Evolutionary conservation across 2,113 vertebrate species (phyloP).

Genomic region (Dasyprocta punctata): DNA sequence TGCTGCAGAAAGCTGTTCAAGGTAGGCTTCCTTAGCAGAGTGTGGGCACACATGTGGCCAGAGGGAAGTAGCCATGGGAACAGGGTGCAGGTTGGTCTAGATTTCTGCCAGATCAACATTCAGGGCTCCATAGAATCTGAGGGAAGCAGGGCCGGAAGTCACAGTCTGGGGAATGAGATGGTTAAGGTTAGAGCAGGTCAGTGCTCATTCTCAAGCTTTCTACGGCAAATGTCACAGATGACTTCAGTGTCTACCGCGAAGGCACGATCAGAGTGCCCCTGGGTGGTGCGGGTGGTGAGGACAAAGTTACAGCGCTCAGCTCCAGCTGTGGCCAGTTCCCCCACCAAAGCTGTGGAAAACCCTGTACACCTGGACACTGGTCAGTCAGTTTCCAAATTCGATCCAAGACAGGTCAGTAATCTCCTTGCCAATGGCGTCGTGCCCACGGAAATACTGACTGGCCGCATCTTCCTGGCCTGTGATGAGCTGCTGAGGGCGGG

Average conservation of each 20-base stretch:
- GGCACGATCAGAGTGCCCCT: neutral
- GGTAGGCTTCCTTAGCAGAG: too few relatives aligned
- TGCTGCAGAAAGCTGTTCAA: too few relatives aligned
- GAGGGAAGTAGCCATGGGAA: too few relatives aligned
- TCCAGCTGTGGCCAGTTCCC: neutral
- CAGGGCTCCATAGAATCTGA: too few relatives aligned
- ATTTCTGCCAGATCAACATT: too few relatives aligned
- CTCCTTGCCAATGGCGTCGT: constrained; percentile 62
- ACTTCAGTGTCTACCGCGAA: neutral
- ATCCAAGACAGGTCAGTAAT: constrained; percentile 49
- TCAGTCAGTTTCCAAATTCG: constrained; percentile 82
- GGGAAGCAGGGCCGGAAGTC: too few relatives aligned
- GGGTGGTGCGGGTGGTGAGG: neutral
- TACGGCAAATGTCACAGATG: neutral
- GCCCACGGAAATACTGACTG: constrained; percentile 85
- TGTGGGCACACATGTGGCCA: too few relatives aligned
- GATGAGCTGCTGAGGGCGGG: constrained; percentile 85
- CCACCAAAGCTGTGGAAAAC: too few relatives aligned
- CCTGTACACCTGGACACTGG: neutral
- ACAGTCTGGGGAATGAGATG: neutral
- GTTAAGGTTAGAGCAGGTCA: neutral
- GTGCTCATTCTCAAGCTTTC: neutral
- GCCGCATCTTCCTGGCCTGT: constrained; percentile 87
- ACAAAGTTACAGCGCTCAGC: neutral
- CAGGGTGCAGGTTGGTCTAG: too few relatives aligned